Evolutionary conservation across 2,113 vertebrate species (phyloP).

Genomic region (Ifrita kowaldi): DNA sequence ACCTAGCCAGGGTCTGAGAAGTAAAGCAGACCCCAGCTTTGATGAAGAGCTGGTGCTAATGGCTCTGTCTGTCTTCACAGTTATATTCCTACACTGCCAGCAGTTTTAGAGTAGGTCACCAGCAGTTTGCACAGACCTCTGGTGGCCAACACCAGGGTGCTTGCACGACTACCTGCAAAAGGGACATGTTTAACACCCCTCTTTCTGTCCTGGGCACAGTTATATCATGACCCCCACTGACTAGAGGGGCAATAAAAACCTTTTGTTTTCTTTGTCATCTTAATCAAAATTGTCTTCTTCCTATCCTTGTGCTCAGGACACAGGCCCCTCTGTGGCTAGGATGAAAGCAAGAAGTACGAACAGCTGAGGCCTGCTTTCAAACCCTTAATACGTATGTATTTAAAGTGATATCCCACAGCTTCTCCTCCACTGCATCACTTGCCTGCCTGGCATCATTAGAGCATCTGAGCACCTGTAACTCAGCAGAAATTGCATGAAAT

Average conservation of each 20-base stretch:
- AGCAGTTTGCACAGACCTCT: neutral
- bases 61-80: neutral
- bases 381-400: neutral
- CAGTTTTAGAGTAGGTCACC: neutral
- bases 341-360: neutral
- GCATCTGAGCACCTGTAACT: neutral
- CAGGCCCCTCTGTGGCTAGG: neutral
- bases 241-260: neutral
- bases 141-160: neutral
- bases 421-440: neutral
- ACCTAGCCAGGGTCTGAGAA: accelerated
- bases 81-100: neutral
- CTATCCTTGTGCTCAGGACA: neutral
- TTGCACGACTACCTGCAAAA: neutral
- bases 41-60: neutral
- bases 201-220: accelerated
- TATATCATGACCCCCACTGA: neutral
- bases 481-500: neutral
- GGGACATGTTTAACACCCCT: neutral
- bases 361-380: neutral
- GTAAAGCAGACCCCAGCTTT: neutral
- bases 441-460: neutral
- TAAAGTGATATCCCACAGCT: neutral
- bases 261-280: neutral
- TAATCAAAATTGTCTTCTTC: neutral